Base-by-base conservation (phyloP, 2,888 invertebrate genomes). In the Dicyrtomina minuta region DNA sequence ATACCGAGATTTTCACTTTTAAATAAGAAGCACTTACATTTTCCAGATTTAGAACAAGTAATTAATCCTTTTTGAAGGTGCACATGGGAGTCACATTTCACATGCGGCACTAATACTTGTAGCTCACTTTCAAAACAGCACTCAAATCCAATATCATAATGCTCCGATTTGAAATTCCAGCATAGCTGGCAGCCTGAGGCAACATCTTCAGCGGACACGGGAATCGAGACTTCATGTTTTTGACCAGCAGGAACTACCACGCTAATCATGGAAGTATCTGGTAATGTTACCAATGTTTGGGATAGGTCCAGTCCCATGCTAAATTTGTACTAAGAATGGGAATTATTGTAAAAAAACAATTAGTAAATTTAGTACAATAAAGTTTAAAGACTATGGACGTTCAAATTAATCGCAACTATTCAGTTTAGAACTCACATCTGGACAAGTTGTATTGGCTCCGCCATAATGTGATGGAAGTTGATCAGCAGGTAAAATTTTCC, bases 101-200 rank as follows among this genome's bases (percentile, higher is more conserved):
- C 4, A 24, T 3, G 12, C 3, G 17, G 1, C 12, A 66, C 26
- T 4, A 66, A 3, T 15, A 15, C n/a, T 41, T 66, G 24, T 8
- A 6, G 26, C 2, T 20, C 41, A 2, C 27, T 27, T 12, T 65
- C 33, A 2, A 41, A 10, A 39, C 6, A 22, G 22, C 53, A 20
- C 10, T 13, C 8, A 33, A 65, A 65, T 1, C 66, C 66, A 8
- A 66, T 56, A 26, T 66, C 66, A 24, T 66, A 66, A n/a, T 55
- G 24, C 2, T 66, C 56, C 3, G 56, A 24, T 43, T 66, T 66
- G 22, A 66, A 66, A 66, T 66, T 66, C 66, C 66, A 66, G 24
- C 24, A 8, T 15, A 66, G 24, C 5, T n/a, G n/a, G 6, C 41
- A 56, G 8, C 66, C 66, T n/a, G n/a, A n/a, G n/a, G n/a, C n/a